phyloP scores from a whole-genome alignment of 2,888 invertebrate genomes.

The Lepeophtheirus nordmannii region DNA sequence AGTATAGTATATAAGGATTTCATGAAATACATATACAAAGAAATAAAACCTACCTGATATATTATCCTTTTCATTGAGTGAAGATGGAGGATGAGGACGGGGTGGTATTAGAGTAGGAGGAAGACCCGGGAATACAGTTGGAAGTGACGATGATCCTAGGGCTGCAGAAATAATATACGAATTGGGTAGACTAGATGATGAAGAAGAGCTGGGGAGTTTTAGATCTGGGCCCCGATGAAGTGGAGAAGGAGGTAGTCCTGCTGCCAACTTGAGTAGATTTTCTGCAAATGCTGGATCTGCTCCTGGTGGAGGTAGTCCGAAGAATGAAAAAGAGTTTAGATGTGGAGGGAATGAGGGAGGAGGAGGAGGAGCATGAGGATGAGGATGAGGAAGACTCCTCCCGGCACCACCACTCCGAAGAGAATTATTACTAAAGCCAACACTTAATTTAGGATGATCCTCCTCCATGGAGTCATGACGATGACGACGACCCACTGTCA shows the following conservation, averaged over 20 bases:
- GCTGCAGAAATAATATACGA: slow-evolving; percentile 14
- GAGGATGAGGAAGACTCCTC: not conserved
- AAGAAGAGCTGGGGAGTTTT: not conserved
- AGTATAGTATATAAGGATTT: not conserved
- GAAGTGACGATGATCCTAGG: slow-evolving; percentile 16
- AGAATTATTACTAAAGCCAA: too few species aligned
- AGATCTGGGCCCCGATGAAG: not conserved
- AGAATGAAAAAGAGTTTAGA: slow-evolving; percentile 15
- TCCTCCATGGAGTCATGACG: not conserved
- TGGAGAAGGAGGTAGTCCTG: not conserved
- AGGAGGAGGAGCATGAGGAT: too few species aligned
- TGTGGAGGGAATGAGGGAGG: not conserved
- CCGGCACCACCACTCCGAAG: not conserved
- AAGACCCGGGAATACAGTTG: slow-evolving; percentile 20
- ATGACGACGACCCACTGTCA: not conserved
- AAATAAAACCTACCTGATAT: not conserved
- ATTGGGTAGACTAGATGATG: slow-evolving; percentile 12
- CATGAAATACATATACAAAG: too few species aligned
- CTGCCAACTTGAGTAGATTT: slow-evolving; percentile 17
- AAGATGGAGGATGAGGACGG: not conserved
- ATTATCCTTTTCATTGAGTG: not conserved
- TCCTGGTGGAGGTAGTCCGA: slow-evolving; percentile 14
- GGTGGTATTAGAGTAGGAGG: not conserved
- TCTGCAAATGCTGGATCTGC: slow-evolving; percentile 21
- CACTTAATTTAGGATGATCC: not conserved